phyloP scores from a whole-genome alignment of 2,113 vertebrate genomes.

The Dicentrarchus labrax region DNA sequence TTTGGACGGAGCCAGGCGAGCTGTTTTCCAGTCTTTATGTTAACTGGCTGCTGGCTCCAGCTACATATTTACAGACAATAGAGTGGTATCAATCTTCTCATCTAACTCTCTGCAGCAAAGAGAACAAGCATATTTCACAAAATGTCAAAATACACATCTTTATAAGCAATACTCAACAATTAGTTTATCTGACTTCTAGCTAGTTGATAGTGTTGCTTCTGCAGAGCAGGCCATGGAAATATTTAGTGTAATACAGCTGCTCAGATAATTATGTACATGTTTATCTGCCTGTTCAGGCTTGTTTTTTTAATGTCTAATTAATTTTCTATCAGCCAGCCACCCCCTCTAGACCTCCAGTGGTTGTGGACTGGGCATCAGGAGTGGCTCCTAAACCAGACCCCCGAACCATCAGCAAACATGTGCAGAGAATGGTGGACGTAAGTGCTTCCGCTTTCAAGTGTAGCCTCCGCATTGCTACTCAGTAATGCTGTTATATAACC shows the following conservation, averaged over 20 bases:
- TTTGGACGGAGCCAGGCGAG: neutral
- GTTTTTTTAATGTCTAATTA: conserved; percentile 26
- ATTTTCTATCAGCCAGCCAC: conserved; percentile 88
- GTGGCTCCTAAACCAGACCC: conserved; percentile 94
- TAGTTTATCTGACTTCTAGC: neutral
- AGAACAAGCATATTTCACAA: neutral
- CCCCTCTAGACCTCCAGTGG: conserved; percentile 92
- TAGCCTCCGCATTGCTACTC: conserved; percentile 14
- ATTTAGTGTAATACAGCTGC: neutral
- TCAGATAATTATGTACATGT: neutral
- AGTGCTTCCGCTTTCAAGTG: conserved; percentile 75
- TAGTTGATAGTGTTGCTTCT: neutral
- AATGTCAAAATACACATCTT: neutral
- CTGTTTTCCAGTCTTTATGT: neutral
- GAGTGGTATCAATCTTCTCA: neutral
- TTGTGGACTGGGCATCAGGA: conserved; percentile 95
- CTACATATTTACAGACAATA: neutral
- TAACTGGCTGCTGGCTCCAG: neutral
- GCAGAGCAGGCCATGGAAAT: neutral
- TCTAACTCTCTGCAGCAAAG: neutral
- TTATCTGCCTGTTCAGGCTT: neutral
- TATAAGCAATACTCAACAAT: neutral
- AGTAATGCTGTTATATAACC: conserved; percentile 35
- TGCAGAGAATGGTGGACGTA: conserved; percentile 98
- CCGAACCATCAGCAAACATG: conserved; percentile 95